A percentile compares a stretch with the other conserved stretches of the same genome.
These are phyloP conservation scores for Theropithecus gelada DNA, from an alignment of 2,113 vertebrate genomes.

Conservation along the genomic window DNA sequence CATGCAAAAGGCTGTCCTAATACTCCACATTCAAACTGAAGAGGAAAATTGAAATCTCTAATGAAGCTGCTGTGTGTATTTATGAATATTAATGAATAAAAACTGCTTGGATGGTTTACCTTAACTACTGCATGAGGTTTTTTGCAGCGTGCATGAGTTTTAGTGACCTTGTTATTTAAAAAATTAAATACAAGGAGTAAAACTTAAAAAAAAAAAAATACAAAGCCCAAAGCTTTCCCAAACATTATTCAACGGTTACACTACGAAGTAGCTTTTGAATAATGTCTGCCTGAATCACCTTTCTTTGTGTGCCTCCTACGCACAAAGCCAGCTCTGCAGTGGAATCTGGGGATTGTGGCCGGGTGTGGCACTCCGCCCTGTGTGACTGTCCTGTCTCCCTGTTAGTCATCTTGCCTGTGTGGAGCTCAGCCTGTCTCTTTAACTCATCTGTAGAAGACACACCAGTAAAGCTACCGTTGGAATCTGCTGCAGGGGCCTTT, in stretches of 20 bases:
- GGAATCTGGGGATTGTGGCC: slow-evolving; percentile 72
- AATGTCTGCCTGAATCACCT: slow-evolving; percentile 78
- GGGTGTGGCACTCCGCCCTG: slow-evolving; percentile 68
- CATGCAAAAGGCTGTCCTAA: slow-evolving; percentile 95
- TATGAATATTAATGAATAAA: slow-evolving; percentile 99
- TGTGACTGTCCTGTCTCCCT: slow-evolving; percentile 83
- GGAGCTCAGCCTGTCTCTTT: slow-evolving; percentile 76
- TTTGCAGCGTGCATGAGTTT: slow-evolving; percentile 99
- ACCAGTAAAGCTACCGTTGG: slow-evolving; percentile 77
- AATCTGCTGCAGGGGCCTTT: slow-evolving; percentile 78
- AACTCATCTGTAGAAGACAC: slow-evolving; percentile 73
- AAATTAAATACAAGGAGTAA: slow-evolving; percentile 87
- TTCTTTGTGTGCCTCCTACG: slow-evolving; percentile 73
- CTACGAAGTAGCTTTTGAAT: slow-evolving; percentile 85
- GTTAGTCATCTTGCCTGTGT: not conserved
- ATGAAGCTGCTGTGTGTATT: slow-evolving; percentile 99
- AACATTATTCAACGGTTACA: slow-evolving; percentile 88
- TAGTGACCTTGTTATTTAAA: slow-evolving; percentile 96
- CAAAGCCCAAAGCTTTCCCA: slow-evolving; percentile 91
- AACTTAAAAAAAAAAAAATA: slow-evolving; percentile 81
- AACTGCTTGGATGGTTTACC: slow-evolving; percentile 99
- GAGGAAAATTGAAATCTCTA: slow-evolving; percentile 95
- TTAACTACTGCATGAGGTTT: slow-evolving; percentile 99
- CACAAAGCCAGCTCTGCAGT: slow-evolving; percentile 81
- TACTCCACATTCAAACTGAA: slow-evolving; percentile 97